These are phyloP conservation scores for Yponomeuta cagnagella DNA, from an alignment of 2,888 invertebrate genomes.

Conservation along the genomic window DNA sequence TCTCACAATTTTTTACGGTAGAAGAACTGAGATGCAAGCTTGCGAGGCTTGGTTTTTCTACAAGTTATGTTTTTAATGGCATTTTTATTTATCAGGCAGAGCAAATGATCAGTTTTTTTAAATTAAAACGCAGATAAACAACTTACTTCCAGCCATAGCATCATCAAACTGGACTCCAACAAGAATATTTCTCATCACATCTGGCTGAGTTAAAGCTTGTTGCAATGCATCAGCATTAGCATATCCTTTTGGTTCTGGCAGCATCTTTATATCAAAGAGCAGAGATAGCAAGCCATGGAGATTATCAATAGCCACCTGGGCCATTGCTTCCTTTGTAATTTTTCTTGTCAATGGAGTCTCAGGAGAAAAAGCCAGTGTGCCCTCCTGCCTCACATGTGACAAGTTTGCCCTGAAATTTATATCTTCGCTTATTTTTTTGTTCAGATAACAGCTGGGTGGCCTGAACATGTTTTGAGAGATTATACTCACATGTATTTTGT, in stretches of 20 bases:
- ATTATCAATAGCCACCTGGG: conserved; percentile 58
- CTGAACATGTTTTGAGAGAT: background rate
- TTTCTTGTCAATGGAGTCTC: conserved; percentile 57
- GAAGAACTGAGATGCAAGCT: too few relatives aligned
- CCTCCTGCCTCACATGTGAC: conserved; percentile 48
- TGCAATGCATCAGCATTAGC: conserved; percentile 55
- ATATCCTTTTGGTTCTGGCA: conserved; percentile 61
- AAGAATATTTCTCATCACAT: conserved; percentile 60
- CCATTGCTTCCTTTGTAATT: conserved; percentile 54
- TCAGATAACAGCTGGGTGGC: background rate
- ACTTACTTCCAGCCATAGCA: conserved; percentile 57
- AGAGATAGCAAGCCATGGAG: conserved; percentile 50
- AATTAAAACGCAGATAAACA: too few relatives aligned
- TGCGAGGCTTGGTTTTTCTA: too few relatives aligned
- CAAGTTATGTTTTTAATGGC: too few relatives aligned
- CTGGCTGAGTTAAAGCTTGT: conserved; percentile 51
- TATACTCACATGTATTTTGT: conserved; percentile 54
- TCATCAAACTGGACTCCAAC: conserved; percentile 67
- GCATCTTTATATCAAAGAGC: conserved; percentile 48
- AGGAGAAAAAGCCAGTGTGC: conserved; percentile 65
- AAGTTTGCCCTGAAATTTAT: conserved; percentile 47
- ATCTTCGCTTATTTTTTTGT: background rate
- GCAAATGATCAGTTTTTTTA: too few relatives aligned
- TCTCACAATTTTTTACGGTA: too few relatives aligned
- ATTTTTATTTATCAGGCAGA: too few relatives aligned